Base-by-base conservation (phyloP, 1,140 invertebrate species). In the Leptinotarsa texana region DNA sequence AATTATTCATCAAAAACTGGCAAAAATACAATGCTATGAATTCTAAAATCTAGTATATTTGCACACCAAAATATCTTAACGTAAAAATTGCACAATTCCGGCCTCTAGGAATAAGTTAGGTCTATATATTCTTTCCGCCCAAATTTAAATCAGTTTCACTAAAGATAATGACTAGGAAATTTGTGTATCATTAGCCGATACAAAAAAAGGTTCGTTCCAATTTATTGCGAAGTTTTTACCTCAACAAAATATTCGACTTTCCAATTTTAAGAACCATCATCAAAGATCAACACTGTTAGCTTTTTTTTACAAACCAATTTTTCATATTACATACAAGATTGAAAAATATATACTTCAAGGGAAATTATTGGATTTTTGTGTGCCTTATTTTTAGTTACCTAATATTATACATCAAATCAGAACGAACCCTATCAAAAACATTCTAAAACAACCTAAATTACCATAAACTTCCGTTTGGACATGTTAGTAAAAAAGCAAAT, bases 111-210 rank as follows among this genome's bases (percentile, higher is more conserved):
- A 49, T 21, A 48, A 67, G 6, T 69, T 18, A 69, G 13, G 69
- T 48, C 15, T 47, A 77, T 22, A 17, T 66, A 57, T 73, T 61
- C 70, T 22, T 17, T 62, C 15, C 4, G 61, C 69, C 61, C 24
- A 70, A 74, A 70, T 42, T 42, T 42, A 3, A 69, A 74, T 75
- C 66, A 65, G n/a, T 57, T 27, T 17, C 75, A 70, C 63, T 76
- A 69, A 71, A 73, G 76, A 21, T 77, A 80, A 76, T 83, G 82
- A 83, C 82, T 83, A 83, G 82, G 76, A 75, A 74, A 57, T 57
- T 68, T 65, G 75, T 78, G 82, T 83, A 82, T 81, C 78, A 83
- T 83, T 83, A 82, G 80, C 80, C 81, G 82, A 82, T 82, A 82
- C 73, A 72, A 73, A 51, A 27, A 47, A 42, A 18, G 33, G 66